Evolutionary conservation across 2,888 invertebrate species (phyloP).

Genomic region (Pediacus dermestoides): DNA sequence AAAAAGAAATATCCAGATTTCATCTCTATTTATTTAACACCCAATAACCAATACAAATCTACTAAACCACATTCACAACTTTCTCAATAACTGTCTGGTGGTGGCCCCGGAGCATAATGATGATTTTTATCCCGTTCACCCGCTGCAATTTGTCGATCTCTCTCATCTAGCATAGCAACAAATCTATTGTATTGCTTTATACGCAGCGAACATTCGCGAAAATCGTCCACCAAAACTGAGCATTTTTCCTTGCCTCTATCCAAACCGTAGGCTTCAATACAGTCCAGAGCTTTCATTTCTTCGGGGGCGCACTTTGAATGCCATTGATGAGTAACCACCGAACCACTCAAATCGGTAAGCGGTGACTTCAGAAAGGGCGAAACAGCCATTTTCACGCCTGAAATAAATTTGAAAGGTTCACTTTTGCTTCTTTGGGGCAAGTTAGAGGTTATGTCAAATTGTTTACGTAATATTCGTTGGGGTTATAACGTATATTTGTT

Average conservation of each 20-base stretch:
- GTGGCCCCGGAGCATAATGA: slow-evolving; percentile 47
- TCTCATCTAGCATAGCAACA: slow-evolving; percentile 60
- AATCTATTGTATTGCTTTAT: slow-evolving; percentile 61
- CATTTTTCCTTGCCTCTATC: slow-evolving; percentile 65
- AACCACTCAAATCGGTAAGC: slow-evolving; percentile 68
- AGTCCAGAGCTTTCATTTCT: slow-evolving; percentile 71
- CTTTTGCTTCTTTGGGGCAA: too few relatives aligned
- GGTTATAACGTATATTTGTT: too few relatives aligned
- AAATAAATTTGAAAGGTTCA: too few relatives aligned
- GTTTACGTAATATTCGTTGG: too few relatives aligned
- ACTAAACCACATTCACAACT: background rate
- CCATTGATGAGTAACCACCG: slow-evolving; percentile 62
- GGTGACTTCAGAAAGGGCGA: slow-evolving; percentile 67
- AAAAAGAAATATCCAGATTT: too few relatives aligned
- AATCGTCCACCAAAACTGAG: slow-evolving; percentile 60
- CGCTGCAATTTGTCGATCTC: slow-evolving; percentile 56
- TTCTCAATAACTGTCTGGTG: slow-evolving; percentile 3
- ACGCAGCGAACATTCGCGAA: slow-evolving; percentile 64
- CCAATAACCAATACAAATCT: too few relatives aligned
- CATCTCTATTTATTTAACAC: too few relatives aligned
- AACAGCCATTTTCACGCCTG: slow-evolving; percentile 60
- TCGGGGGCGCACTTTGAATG: slow-evolving; percentile 63
- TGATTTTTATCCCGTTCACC: slow-evolving; percentile 59
- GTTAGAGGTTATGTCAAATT: too few relatives aligned
- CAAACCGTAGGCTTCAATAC: slow-evolving; percentile 75